Evolutionary conservation across 2,113 vertebrate genomes (phyloP).

Genomic region (Anguilla rostrata): DNA sequence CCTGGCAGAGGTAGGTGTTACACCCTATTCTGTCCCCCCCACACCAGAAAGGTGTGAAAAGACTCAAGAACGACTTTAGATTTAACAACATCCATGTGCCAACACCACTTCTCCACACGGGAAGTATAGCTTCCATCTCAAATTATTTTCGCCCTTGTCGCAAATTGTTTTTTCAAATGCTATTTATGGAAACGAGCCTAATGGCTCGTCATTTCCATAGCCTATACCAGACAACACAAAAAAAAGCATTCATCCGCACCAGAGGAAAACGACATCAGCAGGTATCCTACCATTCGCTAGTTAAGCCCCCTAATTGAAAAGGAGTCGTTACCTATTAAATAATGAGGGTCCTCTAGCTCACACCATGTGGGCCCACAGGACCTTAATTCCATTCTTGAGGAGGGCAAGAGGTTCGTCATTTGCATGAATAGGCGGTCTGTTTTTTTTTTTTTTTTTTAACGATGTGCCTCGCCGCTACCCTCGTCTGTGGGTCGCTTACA

Average conservation of each 20-base stretch:
- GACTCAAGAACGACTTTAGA: neutral
- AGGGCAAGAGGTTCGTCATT: neutral
- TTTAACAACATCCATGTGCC: slow-evolving; percentile 10
- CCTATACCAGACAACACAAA: neutral
- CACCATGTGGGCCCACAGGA: neutral
- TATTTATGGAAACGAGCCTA: too few species aligned
- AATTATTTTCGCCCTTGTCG: neutral
- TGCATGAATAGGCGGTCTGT: neutral
- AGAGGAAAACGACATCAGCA: neutral
- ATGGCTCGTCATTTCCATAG: neutral
- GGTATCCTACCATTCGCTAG: neutral
- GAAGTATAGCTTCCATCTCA: neutral
- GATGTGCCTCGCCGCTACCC: neutral
- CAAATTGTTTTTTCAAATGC: too few species aligned
- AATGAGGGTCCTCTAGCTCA: neutral
- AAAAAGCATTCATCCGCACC: neutral
- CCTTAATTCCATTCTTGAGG: neutral
- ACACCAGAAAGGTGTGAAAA: neutral
- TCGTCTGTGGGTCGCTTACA: neutral
- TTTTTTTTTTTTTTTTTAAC: neutral
- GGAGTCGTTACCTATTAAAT: neutral
- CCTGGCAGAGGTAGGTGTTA: neutral
- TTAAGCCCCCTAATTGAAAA: neutral
- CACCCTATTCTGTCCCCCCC: neutral
- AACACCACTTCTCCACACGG: neutral